These are phyloP conservation scores for Drosophila histrio DNA, from an alignment of 2,888 invertebrate species.

Conservation along the genomic window DNA sequence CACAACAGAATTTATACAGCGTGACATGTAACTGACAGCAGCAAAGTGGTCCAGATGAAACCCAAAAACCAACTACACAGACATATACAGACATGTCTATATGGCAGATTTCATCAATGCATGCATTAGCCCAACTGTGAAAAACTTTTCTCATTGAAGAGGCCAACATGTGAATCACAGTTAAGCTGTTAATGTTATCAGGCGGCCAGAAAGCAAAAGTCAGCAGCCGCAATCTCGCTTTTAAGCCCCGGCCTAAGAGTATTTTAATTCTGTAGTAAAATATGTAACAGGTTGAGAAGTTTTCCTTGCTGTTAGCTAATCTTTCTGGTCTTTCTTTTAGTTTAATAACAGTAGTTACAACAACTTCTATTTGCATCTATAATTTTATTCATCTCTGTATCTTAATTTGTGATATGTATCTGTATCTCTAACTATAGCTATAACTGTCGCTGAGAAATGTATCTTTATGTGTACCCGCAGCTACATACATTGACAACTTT, in stretches of 20 bases:
- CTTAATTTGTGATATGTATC: neutral
- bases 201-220: neutral
- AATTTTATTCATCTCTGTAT: no score
- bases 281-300: neutral
- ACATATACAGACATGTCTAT: neutral
- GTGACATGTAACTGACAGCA: conserved; percentile 47
- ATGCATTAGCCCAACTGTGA: conserved; percentile 6
- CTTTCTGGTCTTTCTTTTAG: neutral
- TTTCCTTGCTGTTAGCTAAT: neutral
- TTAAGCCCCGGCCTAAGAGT: neutral
- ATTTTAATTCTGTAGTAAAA: neutral
- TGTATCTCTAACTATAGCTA: neutral
- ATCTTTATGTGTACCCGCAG: no score
- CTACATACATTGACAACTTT: no score
- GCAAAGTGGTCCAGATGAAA: conserved; percentile 46
- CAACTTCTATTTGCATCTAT: neutral
- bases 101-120: conserved; percentile 19
- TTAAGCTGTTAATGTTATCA: conserved; percentile 18
- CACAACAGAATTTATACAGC: conserved; percentile 53
- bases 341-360: neutral
- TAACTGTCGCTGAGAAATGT: no score
- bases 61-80: neutral
- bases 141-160: neutral
- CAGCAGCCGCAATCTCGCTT: neutral
- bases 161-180: conserved; percentile 24